Percentiles rank a stretch among this genome's conserved stretches.
phyloP scores from a whole-genome alignment of 2,888 invertebrate species.

The Nysson spinosus region DNA sequence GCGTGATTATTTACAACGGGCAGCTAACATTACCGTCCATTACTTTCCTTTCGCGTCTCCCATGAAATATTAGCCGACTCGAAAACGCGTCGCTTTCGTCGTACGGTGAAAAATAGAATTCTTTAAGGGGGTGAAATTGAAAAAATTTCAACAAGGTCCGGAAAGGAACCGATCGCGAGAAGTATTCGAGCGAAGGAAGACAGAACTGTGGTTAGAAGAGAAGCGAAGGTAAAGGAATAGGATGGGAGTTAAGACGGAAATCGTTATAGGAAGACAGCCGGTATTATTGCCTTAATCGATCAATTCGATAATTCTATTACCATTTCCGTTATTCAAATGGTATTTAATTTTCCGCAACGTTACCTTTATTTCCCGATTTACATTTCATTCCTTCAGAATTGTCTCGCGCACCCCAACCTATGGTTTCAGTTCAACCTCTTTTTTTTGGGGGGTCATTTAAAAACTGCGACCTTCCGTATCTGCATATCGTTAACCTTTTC shows the following conservation, averaged over 20 bases:
- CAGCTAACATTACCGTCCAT: conserved; percentile 3
- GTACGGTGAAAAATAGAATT: too few relatives aligned
- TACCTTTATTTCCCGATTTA: conserved; percentile 74
- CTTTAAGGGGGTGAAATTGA: too few relatives aligned
- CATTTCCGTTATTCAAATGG: conserved; percentile 72
- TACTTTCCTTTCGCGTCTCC: not conserved
- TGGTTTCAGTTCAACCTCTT: conserved; percentile 37
- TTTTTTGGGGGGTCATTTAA: conserved; percentile 63
- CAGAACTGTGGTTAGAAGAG: not conserved
- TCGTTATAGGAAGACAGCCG: conserved; percentile 43
- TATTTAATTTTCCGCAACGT: conserved; percentile 75
- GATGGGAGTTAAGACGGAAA: conserved; percentile 1
- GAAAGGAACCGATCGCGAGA: too few relatives aligned
- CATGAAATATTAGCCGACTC: not conserved
- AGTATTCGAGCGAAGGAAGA: conserved; percentile 9
- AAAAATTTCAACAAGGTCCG: too few relatives aligned
- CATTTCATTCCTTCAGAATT: conserved; percentile 72
- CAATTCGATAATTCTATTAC: conserved; percentile 71
- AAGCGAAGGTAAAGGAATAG: not conserved
- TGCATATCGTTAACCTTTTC: conserved; percentile 73
- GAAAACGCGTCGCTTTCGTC: not conserved
- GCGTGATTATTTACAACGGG: conserved; percentile 39
- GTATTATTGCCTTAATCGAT: conserved; percentile 71
- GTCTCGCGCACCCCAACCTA: conserved; percentile 47
- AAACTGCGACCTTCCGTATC: conserved; percentile 67